Conservation (phyloP, 2,888 invertebrate genomes). For the Eupithecia exiguata region DNA sequence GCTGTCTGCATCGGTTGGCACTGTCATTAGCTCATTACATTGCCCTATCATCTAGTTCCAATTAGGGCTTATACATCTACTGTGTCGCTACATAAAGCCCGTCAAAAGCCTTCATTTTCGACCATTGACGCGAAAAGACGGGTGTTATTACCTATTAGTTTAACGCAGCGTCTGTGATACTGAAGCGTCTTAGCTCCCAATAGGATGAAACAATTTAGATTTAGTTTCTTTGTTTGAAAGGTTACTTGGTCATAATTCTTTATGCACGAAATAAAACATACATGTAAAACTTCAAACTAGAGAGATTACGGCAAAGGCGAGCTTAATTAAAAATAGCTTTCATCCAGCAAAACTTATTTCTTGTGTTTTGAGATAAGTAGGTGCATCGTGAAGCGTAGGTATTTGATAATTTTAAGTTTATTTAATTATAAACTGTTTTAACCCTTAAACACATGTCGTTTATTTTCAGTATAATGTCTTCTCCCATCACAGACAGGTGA, state of each 20-base stretch:
- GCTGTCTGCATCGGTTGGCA: conserved; percentile 53
- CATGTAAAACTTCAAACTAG: too few species aligned
- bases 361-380: too few species aligned
- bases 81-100: conserved; percentile 9
- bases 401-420: background rate
- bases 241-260: too few species aligned
- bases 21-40: conserved; percentile 60
- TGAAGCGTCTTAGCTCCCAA: background rate
- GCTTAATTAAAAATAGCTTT: too few species aligned
- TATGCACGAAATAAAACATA: too few species aligned
- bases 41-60: conserved; percentile 58
- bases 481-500: conserved; percentile 18
- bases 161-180: background rate
- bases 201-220: background rate
- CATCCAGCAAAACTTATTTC: too few species aligned
- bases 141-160: background rate
- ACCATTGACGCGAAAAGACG: background rate
- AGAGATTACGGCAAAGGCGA: too few species aligned
- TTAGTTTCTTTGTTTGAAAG: background rate
- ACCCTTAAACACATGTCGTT: background rate
- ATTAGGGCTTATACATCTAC: conserved; percentile 28
- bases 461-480: background rate
- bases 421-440: background rate
- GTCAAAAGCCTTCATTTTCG: background rate
- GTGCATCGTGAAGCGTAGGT: background rate